These are phyloP conservation scores for Muraenolepis orangiensis DNA, from an alignment of 2,797 vertebrate genomes.

Conservation along the genomic window DNA sequence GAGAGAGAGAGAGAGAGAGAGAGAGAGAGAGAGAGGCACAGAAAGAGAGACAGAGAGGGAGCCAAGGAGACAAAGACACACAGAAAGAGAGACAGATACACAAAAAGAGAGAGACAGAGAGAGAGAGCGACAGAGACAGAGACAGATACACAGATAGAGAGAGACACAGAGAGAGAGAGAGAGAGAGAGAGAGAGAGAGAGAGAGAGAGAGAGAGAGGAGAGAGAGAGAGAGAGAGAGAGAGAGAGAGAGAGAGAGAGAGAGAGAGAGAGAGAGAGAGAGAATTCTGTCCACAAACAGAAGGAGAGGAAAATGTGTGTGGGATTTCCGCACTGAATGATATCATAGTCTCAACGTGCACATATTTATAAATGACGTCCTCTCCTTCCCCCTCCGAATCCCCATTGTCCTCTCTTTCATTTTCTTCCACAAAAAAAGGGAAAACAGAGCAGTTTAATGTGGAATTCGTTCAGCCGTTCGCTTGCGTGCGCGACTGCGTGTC, in stretches of 20 bases:
- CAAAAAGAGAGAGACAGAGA: too few relatives aligned
- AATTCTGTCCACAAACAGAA: neutral
- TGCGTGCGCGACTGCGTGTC: neutral
- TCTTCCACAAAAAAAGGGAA: conserved; percentile 21
- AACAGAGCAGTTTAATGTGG: neutral
- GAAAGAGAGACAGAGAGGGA: too few relatives aligned
- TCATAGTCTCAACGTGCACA: conserved; percentile 54
- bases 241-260: conserved; percentile 1
- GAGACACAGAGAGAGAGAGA: too few relatives aligned
- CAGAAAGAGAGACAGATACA: too few relatives aligned
- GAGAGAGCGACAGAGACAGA: too few relatives aligned
- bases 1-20: too few relatives aligned
- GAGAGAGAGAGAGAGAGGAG: too few relatives aligned
- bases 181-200: too few relatives aligned
- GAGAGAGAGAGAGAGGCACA: too few relatives aligned
- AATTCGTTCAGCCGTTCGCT: neutral
- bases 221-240: neutral
- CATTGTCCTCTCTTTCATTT: conserved; percentile 24
- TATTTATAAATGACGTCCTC: conserved; percentile 59
- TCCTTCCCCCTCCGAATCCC: conserved; percentile 55
- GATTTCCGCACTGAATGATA: conserved; percentile 54
- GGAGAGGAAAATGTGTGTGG: conserved; percentile 4
- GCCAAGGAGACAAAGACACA: too few relatives aligned
- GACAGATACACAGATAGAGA: too few relatives aligned
- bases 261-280: neutral